Evolutionary conservation across 2,888 invertebrate species (phyloP).

Genomic region (Brenthis daphne): DNA sequence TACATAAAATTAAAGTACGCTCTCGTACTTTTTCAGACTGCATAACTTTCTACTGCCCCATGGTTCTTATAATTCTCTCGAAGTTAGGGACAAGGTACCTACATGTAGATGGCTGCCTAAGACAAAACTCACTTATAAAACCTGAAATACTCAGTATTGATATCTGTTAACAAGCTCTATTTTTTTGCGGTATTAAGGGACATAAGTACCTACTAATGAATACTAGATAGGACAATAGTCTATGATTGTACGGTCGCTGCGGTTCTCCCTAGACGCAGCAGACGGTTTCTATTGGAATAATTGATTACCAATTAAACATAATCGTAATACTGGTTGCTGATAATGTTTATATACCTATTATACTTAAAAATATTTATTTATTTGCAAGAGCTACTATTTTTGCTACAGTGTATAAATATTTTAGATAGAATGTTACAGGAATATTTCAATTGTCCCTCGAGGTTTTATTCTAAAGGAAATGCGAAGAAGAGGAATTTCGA

Average conservation of each 20-base stretch:
- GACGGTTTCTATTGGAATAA: slow-evolving; percentile 50
- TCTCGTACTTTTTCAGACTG: too few relatives aligned
- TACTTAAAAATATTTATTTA: background rate
- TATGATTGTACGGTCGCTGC: slow-evolving; percentile 62
- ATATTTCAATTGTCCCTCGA: slow-evolving; percentile 16
- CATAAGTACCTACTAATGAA: slow-evolving; percentile 36
- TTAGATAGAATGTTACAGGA: slow-evolving; percentile 11
- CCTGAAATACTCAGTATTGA: too few relatives aligned
- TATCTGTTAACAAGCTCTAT: background rate
- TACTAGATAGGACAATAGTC: slow-evolving; percentile 52
- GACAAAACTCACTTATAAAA: too few relatives aligned
- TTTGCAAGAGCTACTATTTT: background rate
- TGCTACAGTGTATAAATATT: background rate
- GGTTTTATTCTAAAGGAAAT: slow-evolving; percentile 14
- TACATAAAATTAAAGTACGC: too few relatives aligned
- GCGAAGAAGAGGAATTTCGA: slow-evolving; percentile 49
- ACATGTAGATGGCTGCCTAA: too few relatives aligned
- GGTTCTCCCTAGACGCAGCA: slow-evolving; percentile 55
- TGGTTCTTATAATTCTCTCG: too few relatives aligned
- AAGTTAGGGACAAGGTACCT: too few relatives aligned
- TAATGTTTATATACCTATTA: slow-evolving; percentile 31
- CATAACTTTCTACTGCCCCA: too few relatives aligned
- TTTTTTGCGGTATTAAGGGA: background rate
- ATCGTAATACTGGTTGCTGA: background rate
- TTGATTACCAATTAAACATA: slow-evolving; percentile 46